phyloP scores from a whole-genome alignment of 2,888 invertebrate genomes.

The Caradrina clavipalpis region DNA sequence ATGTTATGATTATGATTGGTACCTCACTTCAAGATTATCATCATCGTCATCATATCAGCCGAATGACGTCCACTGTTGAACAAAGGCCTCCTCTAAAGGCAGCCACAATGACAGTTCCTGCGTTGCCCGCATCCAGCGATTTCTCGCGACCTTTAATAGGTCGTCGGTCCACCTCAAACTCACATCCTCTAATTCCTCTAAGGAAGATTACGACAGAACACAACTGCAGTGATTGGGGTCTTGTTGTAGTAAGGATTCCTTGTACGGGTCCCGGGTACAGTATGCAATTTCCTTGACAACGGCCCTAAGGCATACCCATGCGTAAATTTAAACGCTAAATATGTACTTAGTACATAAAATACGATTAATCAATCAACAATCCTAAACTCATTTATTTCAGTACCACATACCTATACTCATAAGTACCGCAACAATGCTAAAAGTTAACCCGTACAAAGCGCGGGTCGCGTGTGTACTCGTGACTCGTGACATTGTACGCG shows the following conservation, averaged over 20 bases:
- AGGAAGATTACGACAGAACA: too few relatives aligned
- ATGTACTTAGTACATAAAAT: too few relatives aligned
- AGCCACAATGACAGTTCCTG: too few relatives aligned
- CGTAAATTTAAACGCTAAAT: constrained; percentile 73
- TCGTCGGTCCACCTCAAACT: too few relatives aligned
- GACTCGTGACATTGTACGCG: constrained; percentile 64
- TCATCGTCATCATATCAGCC: too few relatives aligned
- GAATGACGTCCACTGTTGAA: too few relatives aligned
- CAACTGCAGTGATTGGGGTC: constrained; percentile 57
- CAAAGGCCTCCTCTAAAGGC: too few relatives aligned
- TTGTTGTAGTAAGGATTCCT: constrained; percentile 57
- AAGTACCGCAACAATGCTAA: constrained; percentile 32
- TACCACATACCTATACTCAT: neutral
- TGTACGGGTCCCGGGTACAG: constrained; percentile 72
- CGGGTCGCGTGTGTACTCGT: constrained; percentile 47
- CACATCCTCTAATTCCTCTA: too few relatives aligned
- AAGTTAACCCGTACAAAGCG: constrained; percentile 46
- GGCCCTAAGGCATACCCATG: constrained; percentile 74
- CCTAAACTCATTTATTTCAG: constrained; percentile 1
- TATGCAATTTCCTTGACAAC: constrained; percentile 87
- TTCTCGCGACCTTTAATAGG: too few relatives aligned
- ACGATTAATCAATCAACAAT: neutral
- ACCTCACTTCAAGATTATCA: too few relatives aligned
- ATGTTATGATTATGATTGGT: too few relatives aligned
- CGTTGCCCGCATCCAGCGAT: too few relatives aligned